A percentile compares a stretch with the other conserved stretches of the same genome.
These are phyloP conservation scores for Oligia latruncula DNA, from an alignment of 2,888 invertebrate species.

Conservation along the genomic window DNA sequence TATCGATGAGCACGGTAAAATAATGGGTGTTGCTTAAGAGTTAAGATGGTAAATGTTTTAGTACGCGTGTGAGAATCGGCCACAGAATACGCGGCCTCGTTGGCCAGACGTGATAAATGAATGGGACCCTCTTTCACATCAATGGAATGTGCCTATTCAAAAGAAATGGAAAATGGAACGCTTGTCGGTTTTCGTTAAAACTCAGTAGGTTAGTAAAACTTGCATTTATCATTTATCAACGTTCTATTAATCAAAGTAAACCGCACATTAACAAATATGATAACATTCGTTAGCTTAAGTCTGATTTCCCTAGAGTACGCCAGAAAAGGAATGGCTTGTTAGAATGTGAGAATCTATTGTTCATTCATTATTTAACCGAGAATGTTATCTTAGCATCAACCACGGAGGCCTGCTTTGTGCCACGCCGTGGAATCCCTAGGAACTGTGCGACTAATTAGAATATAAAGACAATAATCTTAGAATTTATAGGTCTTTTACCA, in stretches of 20 bases:
- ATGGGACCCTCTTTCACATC: slow-evolving; percentile 11
- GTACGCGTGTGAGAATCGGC: slow-evolving; percentile 37
- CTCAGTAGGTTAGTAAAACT: slow-evolving; percentile 8
- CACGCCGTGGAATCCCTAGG: slow-evolving; percentile 59
- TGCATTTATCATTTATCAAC: slow-evolving; percentile 19
- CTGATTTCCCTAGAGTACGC: slow-evolving; percentile 61
- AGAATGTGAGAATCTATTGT: slow-evolving; percentile 68
- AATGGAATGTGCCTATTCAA: slow-evolving; percentile 20
- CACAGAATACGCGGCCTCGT: slow-evolving; percentile 45
- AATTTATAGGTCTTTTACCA: slow-evolving; percentile 52
- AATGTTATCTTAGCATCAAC: slow-evolving; percentile 66
- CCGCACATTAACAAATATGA: slow-evolving; percentile 14
- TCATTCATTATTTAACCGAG: slow-evolving; percentile 65
- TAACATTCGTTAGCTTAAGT: slow-evolving; percentile 26
- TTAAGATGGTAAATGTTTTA: slow-evolving; percentile 56
- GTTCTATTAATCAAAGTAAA: slow-evolving; percentile 22
- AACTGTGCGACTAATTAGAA: slow-evolving; percentile 60
- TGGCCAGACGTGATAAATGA: slow-evolving; percentile 47
- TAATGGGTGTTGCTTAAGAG: slow-evolving; percentile 62
- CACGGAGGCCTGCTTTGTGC: slow-evolving; percentile 54
- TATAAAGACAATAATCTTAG: slow-evolving; percentile 57
- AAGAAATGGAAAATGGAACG: slow-evolving; percentile 18
- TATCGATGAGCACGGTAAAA: slow-evolving; percentile 66
- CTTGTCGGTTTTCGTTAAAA: slow-evolving; percentile 14
- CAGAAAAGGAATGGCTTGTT: slow-evolving; percentile 61